Conservation (phyloP, 2,797 vertebrate species). For the Loris lydekkerianus region DNA sequence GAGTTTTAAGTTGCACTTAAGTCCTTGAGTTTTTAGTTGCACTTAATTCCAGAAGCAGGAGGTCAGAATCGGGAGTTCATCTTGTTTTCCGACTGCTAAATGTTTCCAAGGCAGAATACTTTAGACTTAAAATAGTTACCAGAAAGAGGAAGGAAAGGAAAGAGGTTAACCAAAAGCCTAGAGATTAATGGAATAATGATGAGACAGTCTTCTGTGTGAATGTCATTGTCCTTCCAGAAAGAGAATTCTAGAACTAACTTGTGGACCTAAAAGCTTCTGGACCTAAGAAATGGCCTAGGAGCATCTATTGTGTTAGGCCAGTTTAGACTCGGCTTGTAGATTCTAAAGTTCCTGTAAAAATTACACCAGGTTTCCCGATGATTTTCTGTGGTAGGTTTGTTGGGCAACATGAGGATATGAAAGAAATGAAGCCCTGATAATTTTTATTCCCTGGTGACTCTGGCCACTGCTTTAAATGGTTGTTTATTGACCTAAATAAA, state of each 20-base stretch:
- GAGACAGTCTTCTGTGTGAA: neutral
- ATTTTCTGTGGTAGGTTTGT: neutral
- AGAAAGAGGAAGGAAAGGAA: neutral
- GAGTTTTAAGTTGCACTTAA: neutral
- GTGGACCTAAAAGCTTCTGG: neutral
- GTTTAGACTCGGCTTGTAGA: neutral
- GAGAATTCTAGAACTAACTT: neutral
- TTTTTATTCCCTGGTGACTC: neutral
- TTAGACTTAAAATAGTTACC: neutral
- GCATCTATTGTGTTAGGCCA: neutral
- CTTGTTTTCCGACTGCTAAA: neutral
- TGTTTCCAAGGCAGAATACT: neutral
- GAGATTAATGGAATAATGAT: neutral
- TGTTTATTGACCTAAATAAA: neutral
- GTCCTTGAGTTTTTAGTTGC: neutral
- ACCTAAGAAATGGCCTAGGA: neutral
- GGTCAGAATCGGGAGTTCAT: neutral
- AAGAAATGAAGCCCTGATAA: neutral
- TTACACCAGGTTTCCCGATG: neutral
- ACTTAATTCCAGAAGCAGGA: neutral
- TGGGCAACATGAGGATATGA: neutral
- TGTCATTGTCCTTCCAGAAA: neutral
- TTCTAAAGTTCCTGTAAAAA: neutral
- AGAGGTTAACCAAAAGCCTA: conserved; percentile 36
- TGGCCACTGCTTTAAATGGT: neutral